phyloP scores from a whole-genome alignment of 2,888 invertebrate genomes.

The Syrphus vitripennis region DNA sequence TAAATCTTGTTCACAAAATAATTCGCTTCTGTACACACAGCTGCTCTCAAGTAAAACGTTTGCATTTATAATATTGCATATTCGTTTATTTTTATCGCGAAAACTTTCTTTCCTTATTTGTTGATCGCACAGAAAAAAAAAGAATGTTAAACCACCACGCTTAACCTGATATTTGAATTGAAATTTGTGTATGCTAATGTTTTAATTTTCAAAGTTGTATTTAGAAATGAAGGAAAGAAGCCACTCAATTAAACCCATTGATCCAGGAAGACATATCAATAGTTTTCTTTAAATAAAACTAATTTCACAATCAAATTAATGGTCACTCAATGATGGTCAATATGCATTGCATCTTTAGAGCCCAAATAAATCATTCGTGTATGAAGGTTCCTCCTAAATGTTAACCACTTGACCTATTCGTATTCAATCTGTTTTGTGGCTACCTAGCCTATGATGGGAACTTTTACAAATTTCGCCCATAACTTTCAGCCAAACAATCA shows the following conservation, averaged over 20 bases:
- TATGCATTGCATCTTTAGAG: neutral
- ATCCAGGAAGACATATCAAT: neutral
- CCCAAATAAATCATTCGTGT: constrained; percentile 4
- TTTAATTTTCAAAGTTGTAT: no score
- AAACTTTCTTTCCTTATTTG: no score
- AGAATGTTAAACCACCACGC: no score
- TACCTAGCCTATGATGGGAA: constrained; percentile 40
- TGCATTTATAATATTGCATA: no score
- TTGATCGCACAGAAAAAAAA: no score
- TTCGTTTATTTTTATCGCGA: no score
- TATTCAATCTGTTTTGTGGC: neutral
- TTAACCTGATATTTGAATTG: no score
- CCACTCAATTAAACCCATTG: neutral
- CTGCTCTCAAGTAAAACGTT: no score
- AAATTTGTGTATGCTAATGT: no score
- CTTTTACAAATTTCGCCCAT: constrained; percentile 24
- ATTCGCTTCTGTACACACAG: no score
- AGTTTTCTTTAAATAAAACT: neutral
- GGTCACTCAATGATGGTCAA: neutral
- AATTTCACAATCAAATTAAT: neutral
- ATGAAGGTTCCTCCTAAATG: neutral
- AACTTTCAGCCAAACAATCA: constrained; percentile 11
- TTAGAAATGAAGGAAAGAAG: neutral
- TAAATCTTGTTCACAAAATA: no score
- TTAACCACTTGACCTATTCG: constrained; percentile 20